phyloP scores from a whole-genome alignment of 2,113 vertebrate species.

The Thalassarche chlororhynchos region DNA sequence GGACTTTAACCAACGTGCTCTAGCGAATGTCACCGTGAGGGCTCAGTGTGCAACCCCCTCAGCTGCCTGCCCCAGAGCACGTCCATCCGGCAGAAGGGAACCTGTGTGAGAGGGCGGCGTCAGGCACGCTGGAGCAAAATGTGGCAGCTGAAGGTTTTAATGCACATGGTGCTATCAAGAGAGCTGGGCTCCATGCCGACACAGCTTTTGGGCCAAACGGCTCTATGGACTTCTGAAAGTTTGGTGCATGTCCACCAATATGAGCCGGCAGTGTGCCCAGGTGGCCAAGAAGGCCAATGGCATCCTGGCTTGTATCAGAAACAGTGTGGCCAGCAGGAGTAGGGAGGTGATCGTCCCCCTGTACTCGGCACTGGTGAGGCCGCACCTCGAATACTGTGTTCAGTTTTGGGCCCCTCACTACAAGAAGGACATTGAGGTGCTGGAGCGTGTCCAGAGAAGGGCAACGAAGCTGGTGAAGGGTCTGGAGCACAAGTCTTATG shows the following conservation, averaged over 20 bases:
- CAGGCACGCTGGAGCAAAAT: not conserved
- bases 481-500: not conserved
- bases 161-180: not conserved
- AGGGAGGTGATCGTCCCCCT: not conserved
- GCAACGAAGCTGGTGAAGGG: not conserved
- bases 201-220: accelerated
- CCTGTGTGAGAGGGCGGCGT: accelerated
- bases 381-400: not conserved
- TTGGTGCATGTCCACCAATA: not conserved
- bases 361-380: not conserved
- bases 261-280: not conserved
- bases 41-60: not conserved
- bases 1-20: not conserved
- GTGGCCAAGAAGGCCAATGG: not conserved
- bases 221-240: not conserved
- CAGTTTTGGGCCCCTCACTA: not conserved
- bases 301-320: not conserved
- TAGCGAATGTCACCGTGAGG: accelerated
- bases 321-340: not conserved
- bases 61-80: not conserved
- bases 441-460: not conserved
- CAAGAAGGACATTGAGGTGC: not conserved
- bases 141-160: not conserved
- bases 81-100: accelerated
- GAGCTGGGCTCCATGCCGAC: not conserved